Base-by-base conservation (phyloP, 92 coral and sea anemone genomes). In the Siderastrea siderea region DNA sequence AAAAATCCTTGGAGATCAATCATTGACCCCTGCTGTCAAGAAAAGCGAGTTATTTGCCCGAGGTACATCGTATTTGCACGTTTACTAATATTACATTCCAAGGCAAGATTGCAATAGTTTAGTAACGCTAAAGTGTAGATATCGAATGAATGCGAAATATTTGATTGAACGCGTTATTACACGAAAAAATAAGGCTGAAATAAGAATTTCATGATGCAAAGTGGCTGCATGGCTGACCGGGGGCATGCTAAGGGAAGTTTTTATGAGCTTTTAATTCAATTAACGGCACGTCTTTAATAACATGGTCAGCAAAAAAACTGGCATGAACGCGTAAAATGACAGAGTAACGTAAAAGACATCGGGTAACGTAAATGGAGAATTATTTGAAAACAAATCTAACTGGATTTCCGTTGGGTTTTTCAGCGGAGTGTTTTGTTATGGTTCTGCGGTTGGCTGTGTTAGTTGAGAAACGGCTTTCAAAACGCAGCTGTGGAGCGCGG, bases 331-430 rank as follows among this genome's bases (percentile, higher is more conserved):
- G 3, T 8, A 67, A 43, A 67, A 38, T 26, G 11, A 14, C 4
- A 67, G 44, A 74, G 19, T 7, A 69, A 44, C 46, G 16, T 45
- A 7, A 11, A 15, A 59, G 64, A 47, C 11, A 26, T 58, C 5
- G n/a, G 47, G 61, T 5, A 54, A 73, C 68, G 48, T 46, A 38
- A 57, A 13, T 54, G 8, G n/a, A 47, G 58, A 12, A 10, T 46
- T 68, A 15, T 71, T 82, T 71, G 17, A 82, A 71, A 82, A 71
- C 78, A 82, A 81, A 54, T 44, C 19, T 82, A 44, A 71, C 7
- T n/a, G 71, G 78, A 82, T 82, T 82, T 82, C 86, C 86, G 86
- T 82, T 82, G 55, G 43, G 72, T 10, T 67, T 70, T 55, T 73
- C 5, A 4, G 53, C 78, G 68, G 53, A 82, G 86, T 70, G 86